These are phyloP conservation scores for Macrostomum lignano DNA, from an alignment of 1,140 invertebrate genomes.

Conservation along the genomic window DNA sequence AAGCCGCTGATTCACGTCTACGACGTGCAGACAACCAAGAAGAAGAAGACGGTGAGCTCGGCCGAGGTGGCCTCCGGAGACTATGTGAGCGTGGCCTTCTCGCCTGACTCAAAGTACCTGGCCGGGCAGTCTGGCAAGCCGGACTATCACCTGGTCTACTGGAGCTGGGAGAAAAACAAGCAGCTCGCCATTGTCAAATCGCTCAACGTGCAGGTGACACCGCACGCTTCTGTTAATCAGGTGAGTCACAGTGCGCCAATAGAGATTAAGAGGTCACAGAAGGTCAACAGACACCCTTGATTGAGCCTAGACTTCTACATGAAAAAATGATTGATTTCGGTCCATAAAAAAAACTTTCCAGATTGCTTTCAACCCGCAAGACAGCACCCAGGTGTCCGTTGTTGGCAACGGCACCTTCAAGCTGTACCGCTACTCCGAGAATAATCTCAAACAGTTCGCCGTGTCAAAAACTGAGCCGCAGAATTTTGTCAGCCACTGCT, in stretches of 20 bases:
- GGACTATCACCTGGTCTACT: constrained; percentile 48
- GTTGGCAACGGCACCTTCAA: constrained; percentile 43
- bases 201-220: constrained; percentile 20
- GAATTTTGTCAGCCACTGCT: constrained; percentile 36
- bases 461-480: constrained; percentile 49
- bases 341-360: constrained; percentile 12
- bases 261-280: neutral
- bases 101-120: constrained; percentile 44
- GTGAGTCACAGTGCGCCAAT: neutral
- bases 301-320: too few species aligned
- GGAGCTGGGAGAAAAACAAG: constrained; percentile 52
- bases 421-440: constrained; percentile 47
- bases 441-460: constrained; percentile 46
- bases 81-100: constrained; percentile 44
- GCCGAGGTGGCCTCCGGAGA: constrained; percentile 26
- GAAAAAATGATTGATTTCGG: too few species aligned
- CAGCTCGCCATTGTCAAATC: constrained; percentile 43
- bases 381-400: constrained; percentile 41
- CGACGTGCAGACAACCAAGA: constrained; percentile 27
- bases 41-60: constrained; percentile 24
- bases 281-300: too few species aligned
- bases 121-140: constrained; percentile 45
- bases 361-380: constrained; percentile 43
- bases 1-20: constrained; percentile 28
- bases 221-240: too few species aligned